Evolutionary conservation across 2,888 invertebrate species (phyloP).

Genomic region (Drosophila rellima): DNA sequence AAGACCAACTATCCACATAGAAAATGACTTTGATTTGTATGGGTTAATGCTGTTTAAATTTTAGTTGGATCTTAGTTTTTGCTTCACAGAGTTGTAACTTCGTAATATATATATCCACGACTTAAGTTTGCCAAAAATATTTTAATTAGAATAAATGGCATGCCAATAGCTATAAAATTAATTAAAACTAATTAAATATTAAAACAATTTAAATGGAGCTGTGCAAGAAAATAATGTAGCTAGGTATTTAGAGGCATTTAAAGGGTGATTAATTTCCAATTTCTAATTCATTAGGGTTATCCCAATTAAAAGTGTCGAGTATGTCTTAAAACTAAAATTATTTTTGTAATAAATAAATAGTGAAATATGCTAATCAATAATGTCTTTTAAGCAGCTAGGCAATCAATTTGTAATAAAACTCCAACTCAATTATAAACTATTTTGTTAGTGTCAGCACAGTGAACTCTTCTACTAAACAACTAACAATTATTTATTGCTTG

Average conservation of each 20-base stretch:
- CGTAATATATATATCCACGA: too few relatives aligned
- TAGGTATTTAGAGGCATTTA: too few relatives aligned
- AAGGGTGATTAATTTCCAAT: too few relatives aligned
- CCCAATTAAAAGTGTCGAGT: too few relatives aligned
- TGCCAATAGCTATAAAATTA: too few relatives aligned
- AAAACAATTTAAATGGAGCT: too few relatives aligned
- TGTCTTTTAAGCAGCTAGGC: slow-evolving; percentile 3
- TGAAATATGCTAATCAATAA: background rate
- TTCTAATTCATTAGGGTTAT: too few relatives aligned
- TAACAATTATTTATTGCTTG: slow-evolving; percentile 29
- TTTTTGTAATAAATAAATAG: background rate
- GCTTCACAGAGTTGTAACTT: too few relatives aligned
- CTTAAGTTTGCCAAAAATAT: background rate
- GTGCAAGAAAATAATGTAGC: too few relatives aligned
- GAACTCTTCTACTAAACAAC: slow-evolving; percentile 17
- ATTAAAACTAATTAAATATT: too few relatives aligned
- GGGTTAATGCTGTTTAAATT: background rate
- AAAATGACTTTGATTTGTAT: background rate
- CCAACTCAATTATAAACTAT: slow-evolving; percentile 13
- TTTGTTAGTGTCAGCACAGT: slow-evolving; percentile 11
- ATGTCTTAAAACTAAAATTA: too few relatives aligned
- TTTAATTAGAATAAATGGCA: background rate
- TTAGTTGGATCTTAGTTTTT: background rate
- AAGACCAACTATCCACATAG: background rate
- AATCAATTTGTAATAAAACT: background rate